Percentiles rank a stretch among this genome's conserved stretches.
Conservation (phyloP, 30 jellyfish, hydroid and myxozoan genomes). For the Catostylus mosaicus region DNA sequence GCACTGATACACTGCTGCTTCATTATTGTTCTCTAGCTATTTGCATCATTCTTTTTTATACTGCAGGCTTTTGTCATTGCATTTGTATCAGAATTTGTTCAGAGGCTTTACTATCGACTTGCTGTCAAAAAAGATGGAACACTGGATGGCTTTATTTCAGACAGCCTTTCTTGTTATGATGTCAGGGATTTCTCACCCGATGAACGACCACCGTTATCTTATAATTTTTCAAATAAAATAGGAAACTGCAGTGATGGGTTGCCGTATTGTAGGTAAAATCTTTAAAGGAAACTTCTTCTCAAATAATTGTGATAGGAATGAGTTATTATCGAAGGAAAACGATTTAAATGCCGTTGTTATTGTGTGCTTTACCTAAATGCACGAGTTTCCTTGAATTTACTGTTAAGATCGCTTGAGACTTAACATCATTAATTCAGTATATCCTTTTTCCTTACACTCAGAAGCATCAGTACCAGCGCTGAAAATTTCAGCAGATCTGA, state of each 20-base stretch:
- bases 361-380: too few relatives aligned
- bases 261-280: conserved; percentile 67
- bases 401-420: too few relatives aligned
- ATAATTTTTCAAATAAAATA: not conserved
- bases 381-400: too few relatives aligned
- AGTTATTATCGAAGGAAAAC: too few relatives aligned
- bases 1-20: too few relatives aligned
- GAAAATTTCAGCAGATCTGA: too few relatives aligned
- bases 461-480: too few relatives aligned
- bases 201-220: conserved; percentile 3
- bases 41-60: not conserved
- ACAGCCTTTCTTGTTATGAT: conserved; percentile 72
- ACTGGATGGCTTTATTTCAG: conserved; percentile 57
- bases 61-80: conserved; percentile 77
- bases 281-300: not conserved
- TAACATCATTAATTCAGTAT: too few relatives aligned
- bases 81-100: conserved; percentile 79
- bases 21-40: too few relatives aligned
- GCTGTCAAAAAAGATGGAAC: conserved; percentile 24
- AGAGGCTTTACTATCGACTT: conserved; percentile 61
- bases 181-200: conserved; percentile 41
- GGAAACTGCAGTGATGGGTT: conserved; percentile 72
- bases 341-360: too few relatives aligned
- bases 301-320: not conserved
- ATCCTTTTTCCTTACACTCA: too few relatives aligned